These are phyloP conservation scores for Syngnathus typhle DNA, from an alignment of 2,113 vertebrate genomes.

Conservation along the genomic window DNA sequence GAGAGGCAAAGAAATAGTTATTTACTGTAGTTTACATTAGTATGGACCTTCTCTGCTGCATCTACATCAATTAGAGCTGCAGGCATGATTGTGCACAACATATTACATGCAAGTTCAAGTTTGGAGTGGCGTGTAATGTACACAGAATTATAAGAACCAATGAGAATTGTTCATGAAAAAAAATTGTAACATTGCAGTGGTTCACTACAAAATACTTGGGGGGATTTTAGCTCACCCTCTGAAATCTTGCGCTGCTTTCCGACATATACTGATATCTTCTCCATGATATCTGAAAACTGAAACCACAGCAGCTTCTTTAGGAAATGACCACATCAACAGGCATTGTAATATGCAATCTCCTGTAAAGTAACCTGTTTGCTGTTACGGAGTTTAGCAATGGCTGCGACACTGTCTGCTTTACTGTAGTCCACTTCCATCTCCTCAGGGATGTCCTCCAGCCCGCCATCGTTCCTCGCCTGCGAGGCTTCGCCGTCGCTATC, in stretches of 20 bases:
- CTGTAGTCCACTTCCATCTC: constrained; percentile 85
- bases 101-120: no score
- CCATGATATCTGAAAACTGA: constrained; percentile 85
- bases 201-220: no score
- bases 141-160: no score
- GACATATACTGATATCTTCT: constrained; percentile 79
- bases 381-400: constrained; percentile 87
- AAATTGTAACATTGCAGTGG: no score
- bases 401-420: constrained; percentile 77
- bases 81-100: no score
- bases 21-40: no score
- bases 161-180: no score
- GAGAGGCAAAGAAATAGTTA: not conserved
- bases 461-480: constrained; percentile 56
- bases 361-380: constrained; percentile 85
- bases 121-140: no score
- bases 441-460: constrained; percentile 83
- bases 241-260: constrained; percentile 80
- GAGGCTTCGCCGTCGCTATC: constrained; percentile 76
- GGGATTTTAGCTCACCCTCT: constrained; percentile 69
- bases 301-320: not conserved
- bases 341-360: not conserved
- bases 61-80: no score
- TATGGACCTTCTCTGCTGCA: no score
- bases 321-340: not conserved